phyloP scores from a whole-genome alignment of 2,888 invertebrate species.

The Tridacna gigas region DNA sequence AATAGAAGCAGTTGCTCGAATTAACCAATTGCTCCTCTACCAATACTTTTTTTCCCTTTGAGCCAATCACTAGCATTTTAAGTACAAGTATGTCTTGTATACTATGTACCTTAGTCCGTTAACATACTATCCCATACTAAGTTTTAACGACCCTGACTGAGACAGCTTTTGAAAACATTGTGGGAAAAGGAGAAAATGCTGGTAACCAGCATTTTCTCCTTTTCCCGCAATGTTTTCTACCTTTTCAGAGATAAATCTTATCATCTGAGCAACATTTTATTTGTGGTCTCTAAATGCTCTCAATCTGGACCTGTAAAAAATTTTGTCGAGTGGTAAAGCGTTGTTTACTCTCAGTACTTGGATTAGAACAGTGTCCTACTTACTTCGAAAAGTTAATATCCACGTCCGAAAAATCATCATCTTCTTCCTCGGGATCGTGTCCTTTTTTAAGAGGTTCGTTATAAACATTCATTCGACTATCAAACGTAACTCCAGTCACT shows the following conservation, averaged over 20 bases:
- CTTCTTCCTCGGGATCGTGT: background rate
- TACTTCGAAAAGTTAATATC: slow-evolving; percentile 14
- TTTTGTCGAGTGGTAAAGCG: no score
- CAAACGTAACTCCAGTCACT: slow-evolving; percentile 36
- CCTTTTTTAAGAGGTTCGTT: slow-evolving; percentile 3
- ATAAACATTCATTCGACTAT: slow-evolving; percentile 14
- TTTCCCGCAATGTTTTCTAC: background rate
- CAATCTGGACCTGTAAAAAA: no score
- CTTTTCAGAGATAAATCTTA: background rate
- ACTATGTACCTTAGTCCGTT: background rate
- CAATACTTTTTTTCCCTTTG: no score
- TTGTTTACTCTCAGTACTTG: no score
- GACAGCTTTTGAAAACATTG: background rate
- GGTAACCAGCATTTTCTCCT: background rate
- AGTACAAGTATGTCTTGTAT: no score
- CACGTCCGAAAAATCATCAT: slow-evolving; percentile 10
- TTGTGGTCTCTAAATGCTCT: no score
- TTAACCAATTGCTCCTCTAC: no score
- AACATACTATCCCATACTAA: background rate
- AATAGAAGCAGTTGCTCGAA: no score
- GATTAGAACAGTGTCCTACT: background rate
- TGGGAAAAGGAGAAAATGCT: slow-evolving; percentile 1
- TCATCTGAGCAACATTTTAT: no score
- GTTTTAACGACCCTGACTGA: background rate
- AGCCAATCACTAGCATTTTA: no score